These are phyloP conservation scores for Hedychridium roseum DNA, from an alignment of 2,888 invertebrate species.

Conservation along the genomic window DNA sequence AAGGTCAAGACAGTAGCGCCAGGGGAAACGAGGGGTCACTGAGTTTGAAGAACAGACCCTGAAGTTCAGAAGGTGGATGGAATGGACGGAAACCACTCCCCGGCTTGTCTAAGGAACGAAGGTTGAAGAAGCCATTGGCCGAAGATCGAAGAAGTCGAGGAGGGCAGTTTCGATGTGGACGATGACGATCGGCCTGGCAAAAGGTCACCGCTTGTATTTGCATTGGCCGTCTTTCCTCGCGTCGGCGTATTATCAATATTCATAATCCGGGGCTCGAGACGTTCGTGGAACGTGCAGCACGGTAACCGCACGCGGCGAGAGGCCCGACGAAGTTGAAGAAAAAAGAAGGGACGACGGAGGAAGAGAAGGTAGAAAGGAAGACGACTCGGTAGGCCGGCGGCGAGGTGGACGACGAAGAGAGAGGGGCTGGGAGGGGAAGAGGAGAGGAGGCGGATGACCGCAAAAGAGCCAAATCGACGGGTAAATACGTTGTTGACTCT, in stretches of 20 bases:
- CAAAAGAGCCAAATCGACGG: conserved; percentile 59
- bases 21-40: conserved; percentile 6
- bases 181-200: conserved; percentile 26
- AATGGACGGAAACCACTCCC: conserved; percentile 5
- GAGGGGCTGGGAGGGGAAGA: not conserved
- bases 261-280: conserved; percentile 52
- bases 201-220: conserved; percentile 47
- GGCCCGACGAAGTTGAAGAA: conserved; percentile 15
- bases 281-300: conserved; percentile 45
- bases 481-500: conserved; percentile 61
- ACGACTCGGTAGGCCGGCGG: no score
- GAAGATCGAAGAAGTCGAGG: conserved; percentile 6
- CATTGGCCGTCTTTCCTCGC: conserved; percentile 36
- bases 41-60: conserved; percentile 11
- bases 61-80: conserved; percentile 7
- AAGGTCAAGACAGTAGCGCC: conserved; percentile 28
- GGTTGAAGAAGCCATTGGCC: no score
- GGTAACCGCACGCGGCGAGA: conserved; percentile 44
- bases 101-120: no score
- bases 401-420: no score
- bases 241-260: conserved; percentile 51
- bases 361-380: conserved; percentile 7
- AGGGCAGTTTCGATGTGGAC: conserved; percentile 4
- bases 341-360: conserved; percentile 24
- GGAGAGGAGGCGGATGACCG: conserved; percentile 40